Base-by-base conservation (phyloP, 2,888 invertebrate species). In the Drosophila melanosoma region DNA sequence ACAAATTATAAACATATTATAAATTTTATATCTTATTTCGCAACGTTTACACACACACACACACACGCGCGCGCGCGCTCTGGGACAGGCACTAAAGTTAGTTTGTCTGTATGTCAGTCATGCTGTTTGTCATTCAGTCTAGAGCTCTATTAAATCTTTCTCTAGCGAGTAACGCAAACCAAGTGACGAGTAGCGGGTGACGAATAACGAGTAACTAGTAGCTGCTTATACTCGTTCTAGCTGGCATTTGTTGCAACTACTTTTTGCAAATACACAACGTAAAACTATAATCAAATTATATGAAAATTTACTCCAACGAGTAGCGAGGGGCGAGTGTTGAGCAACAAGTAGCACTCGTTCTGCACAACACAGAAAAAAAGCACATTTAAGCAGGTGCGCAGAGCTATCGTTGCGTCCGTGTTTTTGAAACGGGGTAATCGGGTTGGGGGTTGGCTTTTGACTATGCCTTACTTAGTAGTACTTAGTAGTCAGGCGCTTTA, bases 61-160 rank as follows among this genome's bases (percentile, higher is more conserved):
- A 53, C 81, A 72, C 62, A 66, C 62, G 59, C 79, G 53, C 69
- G 60, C 82, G 61, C 72, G 59, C 74, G 81, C 75, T 64, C 85
- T 78, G 70, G 23, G 57, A 20, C 86, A 90, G 76, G 86, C 83
- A 90, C 70, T 90, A 85, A 54, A 66, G 63, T 87, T 54, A 53
- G 74, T 68, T 26, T 23, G 58, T 65, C 51, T 45, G 51, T 29
- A 29, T 38, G 53, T 62, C 38, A 32, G 56, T 71, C 66, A 56
- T 33, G 33, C 36, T 42, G 59, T 33, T 57, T 35, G 58, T 48
- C 49, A 42, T 56, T 54, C 56, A 15, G 63, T 60, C 62, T 71
- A 71, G 61, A 35, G 60, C 76, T 64, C 23, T 45, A 64, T 60
- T 61, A 66, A 57, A 35, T 23, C 40, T 42, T 29, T 32, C 49